Evolutionary conservation across 2,113 vertebrate genomes (phyloP), one percentile per base, ranked within the genome.

Genomic region (Haemorhous mexicanus): DNA sequence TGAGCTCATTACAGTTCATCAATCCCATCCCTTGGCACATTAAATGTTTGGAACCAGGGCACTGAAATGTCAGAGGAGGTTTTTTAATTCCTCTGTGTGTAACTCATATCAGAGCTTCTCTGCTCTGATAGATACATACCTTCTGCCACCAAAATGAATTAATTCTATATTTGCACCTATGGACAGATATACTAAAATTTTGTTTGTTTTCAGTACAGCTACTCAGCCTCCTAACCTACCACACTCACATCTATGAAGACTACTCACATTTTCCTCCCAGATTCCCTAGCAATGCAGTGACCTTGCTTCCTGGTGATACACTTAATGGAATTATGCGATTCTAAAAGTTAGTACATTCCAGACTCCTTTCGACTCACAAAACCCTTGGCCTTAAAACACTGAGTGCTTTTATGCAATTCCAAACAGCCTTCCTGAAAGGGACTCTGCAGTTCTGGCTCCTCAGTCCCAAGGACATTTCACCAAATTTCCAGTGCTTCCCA

Each of bases 21-120:
- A 59, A 58, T 6, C 43, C 52, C 18, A 27, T 37, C 9, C 4
- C 18, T 17, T 46, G 20, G 10, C 6, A 23, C 4, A 44, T 58
- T 83, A 79, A 66, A 73, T 33, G 8, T 16, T 85, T 88, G 64
- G 26, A 72, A 69, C 7, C 9, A 52, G 17, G 39, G 11, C 0
- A 0, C 19, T 44, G 46, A 49, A 76, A 33, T 1, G 6, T 44
- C 16, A 0, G 2, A 64, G 11, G 11, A 73, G 8, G 1, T 28
- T 69, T 64, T 83, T 32, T 20, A 30, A 58, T 11, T 23, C 5
- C 2, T 3, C 2, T 67, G 7, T 9, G 1, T 50, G 10, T 50
- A 59, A 33, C 32, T 56, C 32, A 56, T 56, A 33, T 92, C 41
- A 80, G 20, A 61, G 43, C 28, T 61, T 74, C 22, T 35, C 20